These are phyloP conservation scores for Penaeus monodon DNA, from an alignment of 2,888 invertebrate genomes.

Conservation along the genomic window DNA sequence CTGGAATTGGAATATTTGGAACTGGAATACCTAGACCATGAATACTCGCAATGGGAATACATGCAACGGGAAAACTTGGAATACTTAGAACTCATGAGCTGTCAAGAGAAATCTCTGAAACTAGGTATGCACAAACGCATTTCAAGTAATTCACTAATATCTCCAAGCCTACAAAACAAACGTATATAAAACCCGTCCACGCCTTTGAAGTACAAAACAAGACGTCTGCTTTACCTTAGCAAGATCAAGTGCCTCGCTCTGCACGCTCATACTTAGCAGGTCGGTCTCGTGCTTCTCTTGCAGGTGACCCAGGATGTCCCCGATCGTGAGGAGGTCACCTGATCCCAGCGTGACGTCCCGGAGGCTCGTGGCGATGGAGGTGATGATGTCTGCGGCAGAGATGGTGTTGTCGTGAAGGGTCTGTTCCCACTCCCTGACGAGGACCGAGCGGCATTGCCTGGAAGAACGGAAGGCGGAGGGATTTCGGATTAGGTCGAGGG, in stretches of 20 bases:
- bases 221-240: background rate
- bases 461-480: background rate
- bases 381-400: constrained; percentile 24
- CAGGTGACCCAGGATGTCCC: background rate
- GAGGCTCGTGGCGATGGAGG: constrained; percentile 14
- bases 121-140: too few species aligned
- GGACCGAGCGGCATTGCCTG: constrained; percentile 30
- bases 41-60: too few species aligned
- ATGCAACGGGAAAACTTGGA: too few species aligned
- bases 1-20: too few species aligned
- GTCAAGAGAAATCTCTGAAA: too few species aligned
- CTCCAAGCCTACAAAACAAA: too few species aligned
- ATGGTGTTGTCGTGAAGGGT: background rate
- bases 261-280: background rate
- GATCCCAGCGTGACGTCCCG: constrained; percentile 5
- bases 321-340: constrained; percentile 26
- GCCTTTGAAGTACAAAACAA: too few species aligned
- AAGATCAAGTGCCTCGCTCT: background rate
- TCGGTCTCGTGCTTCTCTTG: constrained; percentile 6
- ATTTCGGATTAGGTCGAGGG: background rate
- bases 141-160: too few species aligned
- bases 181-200: too few species aligned
- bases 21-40: too few species aligned
- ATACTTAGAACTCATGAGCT: too few species aligned
- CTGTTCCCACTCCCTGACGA: constrained; percentile 18